phyloP scores from a whole-genome alignment of 2,888 invertebrate species.

The Agriopis leucophaearia region DNA sequence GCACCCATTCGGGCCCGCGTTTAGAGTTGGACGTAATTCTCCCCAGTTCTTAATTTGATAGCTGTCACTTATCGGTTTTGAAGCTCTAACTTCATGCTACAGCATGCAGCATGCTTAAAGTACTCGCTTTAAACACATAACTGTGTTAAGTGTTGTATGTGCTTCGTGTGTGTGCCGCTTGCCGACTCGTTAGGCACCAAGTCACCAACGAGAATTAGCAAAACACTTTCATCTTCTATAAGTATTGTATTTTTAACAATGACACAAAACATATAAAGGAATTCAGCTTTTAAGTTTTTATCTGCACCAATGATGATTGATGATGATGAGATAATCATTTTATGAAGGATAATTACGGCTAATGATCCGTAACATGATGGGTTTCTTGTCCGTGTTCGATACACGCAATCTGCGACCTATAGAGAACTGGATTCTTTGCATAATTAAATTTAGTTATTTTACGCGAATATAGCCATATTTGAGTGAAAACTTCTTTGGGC shows the following conservation, averaged over 20 bases:
- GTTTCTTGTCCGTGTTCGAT: constrained; percentile 18
- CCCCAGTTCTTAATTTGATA: too few species aligned
- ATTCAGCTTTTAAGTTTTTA: constrained; percentile 18
- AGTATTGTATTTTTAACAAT: constrained; percentile 21
- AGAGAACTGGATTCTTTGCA: constrained; percentile 11
- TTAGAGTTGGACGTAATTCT: too few species aligned
- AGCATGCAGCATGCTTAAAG: not conserved
- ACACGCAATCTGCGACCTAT: constrained; percentile 8
- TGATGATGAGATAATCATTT: constrained; percentile 33
- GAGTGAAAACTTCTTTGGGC: too few species aligned
- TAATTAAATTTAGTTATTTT: not conserved
- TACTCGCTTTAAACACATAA: not conserved
- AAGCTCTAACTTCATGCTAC: too few species aligned
- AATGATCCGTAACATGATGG: constrained; percentile 26
- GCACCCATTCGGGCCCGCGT: too few species aligned
- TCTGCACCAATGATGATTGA: constrained; percentile 27
- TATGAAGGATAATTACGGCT: constrained; percentile 28
- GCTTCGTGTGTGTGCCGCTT: not conserved
- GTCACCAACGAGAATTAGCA: constrained; percentile 1
- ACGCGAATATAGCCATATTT: not conserved
- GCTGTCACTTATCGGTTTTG: too few species aligned
- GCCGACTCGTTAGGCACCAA: not conserved
- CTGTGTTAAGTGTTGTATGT: not conserved
- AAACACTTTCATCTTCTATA: constrained; percentile 15
- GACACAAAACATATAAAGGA: constrained; percentile 9